Conservation (phyloP, 2,888 invertebrate species). For the Chironomus riparius region DNA sequence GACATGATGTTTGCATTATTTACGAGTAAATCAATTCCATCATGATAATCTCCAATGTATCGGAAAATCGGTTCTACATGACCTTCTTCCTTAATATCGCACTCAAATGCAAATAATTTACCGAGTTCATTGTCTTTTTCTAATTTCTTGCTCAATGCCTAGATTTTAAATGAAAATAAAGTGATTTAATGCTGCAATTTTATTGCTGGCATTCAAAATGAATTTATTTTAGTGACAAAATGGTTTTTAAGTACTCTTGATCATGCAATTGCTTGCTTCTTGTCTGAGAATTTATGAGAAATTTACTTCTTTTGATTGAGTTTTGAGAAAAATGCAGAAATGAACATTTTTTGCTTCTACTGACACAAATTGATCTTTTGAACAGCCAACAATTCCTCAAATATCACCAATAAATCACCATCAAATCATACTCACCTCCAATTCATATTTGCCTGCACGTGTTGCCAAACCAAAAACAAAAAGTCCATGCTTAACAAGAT, state of each 20-base stretch:
- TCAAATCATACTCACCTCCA: background rate
- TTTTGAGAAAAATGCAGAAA: too few species aligned
- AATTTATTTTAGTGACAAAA: too few species aligned
- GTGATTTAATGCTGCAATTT: too few species aligned
- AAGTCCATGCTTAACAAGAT: constrained; percentile 2
- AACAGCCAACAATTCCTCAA: too few species aligned
- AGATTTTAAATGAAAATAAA: background rate
- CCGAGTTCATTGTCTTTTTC: background rate
- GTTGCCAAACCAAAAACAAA: constrained; percentile 7
- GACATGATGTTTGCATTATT: background rate
- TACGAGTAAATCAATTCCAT: constrained; percentile 15
- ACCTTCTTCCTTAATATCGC: constrained; percentile 1
- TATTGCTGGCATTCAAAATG: too few species aligned
- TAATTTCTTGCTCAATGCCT: background rate
- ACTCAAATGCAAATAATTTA: background rate
- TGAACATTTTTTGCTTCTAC: background rate
- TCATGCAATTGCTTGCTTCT: too few species aligned
- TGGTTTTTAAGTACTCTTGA: too few species aligned
- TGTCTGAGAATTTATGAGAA: too few species aligned
- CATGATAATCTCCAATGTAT: background rate
- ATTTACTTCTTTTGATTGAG: too few species aligned
- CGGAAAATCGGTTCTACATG: background rate
- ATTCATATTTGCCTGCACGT: background rate
- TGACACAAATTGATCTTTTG: too few species aligned
- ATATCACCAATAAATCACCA: too few species aligned